These are phyloP conservation scores for Nebria salina DNA, from an alignment of 2,888 invertebrate species.

Conservation along the genomic window DNA sequence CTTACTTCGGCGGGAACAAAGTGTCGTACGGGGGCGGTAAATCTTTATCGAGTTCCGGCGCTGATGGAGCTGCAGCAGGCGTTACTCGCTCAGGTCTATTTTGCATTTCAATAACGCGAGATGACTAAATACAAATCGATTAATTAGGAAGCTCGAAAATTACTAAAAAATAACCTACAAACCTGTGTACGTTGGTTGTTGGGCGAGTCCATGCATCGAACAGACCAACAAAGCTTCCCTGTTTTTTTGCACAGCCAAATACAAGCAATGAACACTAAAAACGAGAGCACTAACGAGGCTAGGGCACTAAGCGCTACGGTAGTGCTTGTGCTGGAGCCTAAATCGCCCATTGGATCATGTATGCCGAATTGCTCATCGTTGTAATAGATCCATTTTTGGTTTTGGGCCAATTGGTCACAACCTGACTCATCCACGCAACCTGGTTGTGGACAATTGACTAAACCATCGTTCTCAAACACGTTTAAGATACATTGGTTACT, in stretches of 20 bases:
- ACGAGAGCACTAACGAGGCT: constrained; percentile 62
- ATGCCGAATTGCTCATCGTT: constrained; percentile 23
- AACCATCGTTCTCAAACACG: constrained; percentile 62
- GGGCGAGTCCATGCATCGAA: constrained; percentile 60
- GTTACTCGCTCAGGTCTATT: constrained; percentile 51
- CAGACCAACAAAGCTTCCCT: constrained; percentile 64
- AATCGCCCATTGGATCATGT: constrained; percentile 48
- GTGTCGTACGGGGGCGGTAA: constrained; percentile 68
- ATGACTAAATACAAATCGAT: constrained; percentile 47
- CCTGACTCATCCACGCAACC: constrained; percentile 63
- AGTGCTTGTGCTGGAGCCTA: constrained; percentile 11
- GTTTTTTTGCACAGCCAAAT: constrained; percentile 64
- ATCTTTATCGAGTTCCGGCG: constrained; percentile 61
- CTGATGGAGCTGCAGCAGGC: constrained; percentile 27
- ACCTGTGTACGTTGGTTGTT: background rate
- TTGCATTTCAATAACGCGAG: constrained; percentile 54
- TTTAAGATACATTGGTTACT: constrained; percentile 60
- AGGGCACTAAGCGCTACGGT: constrained; percentile 65
- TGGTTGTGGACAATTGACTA: constrained; percentile 62
- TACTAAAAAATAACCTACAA: background rate
- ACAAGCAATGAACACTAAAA: constrained; percentile 64
- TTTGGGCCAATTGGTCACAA: constrained; percentile 53
- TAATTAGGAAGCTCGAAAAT: background rate
- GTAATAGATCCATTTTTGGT: background rate
- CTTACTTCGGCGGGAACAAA: constrained; percentile 62